Evolutionary conservation across 2,113 vertebrate genomes (phyloP), one percentile per base, ranked within the genome.

Genomic region (Corydoras sp.): DNA sequence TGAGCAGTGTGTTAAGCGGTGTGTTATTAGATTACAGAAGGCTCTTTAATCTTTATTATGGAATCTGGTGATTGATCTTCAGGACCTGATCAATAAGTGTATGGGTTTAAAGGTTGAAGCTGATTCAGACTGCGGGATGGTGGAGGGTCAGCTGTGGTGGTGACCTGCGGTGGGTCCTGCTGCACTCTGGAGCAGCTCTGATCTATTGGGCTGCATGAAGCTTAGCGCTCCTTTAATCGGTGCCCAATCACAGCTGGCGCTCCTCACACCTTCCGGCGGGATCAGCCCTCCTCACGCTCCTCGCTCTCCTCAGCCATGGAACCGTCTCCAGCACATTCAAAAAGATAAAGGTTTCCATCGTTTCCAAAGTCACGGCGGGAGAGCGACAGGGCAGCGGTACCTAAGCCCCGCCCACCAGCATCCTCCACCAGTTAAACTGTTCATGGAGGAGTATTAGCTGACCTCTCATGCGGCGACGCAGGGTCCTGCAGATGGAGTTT

Each of bases 111-210:
- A 35, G 32, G 6, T 35, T 35, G 32, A 35, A 35, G 3, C 3
- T 35, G 3, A 4, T 6, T 35, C 32, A 35, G 32, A 35, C 32
- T 35, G 32, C 6, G 6, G 32, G 32, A 3, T 35, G 32, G 32
- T 35, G 32, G 6, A 35, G 6, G 32, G 32, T 35, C 51, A 53
- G 10, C 51, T 13, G 51, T 53, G 51, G 51, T 53, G 10, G 9
- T 3, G 3, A 13, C 51, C 51, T 53, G 51, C 32, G 3, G 9
- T 53, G 51, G 51, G 51, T 53, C 2, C 32, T 35, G 32, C 6
- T 3, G 69, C 66, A 75, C 74, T 58, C 68, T 31, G 72, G 72
- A 78, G 74, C 74, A 74, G 68, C 53, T 51, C 29, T 63, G 72
- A 74, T 4, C 32, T 6, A 6, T 35, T 6, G 32, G 32, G 32